These are phyloP conservation scores for Datnioides undecimradiatus DNA, from an alignment of 2,113 vertebrate species.

Conservation along the genomic window DNA sequence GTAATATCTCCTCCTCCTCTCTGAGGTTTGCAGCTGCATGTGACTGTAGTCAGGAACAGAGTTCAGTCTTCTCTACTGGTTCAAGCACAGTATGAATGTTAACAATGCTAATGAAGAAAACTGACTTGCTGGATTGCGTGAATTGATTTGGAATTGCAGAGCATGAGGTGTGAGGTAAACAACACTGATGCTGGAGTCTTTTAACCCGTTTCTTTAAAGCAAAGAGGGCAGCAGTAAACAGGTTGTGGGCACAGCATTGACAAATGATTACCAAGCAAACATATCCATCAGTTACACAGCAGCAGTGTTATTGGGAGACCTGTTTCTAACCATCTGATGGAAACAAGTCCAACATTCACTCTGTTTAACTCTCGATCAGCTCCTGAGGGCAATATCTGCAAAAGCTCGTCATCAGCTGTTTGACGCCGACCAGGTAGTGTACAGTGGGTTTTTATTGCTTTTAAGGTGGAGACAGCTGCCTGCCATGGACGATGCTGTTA, in stretches of 20 bases:
- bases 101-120: no score
- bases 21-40: slow-evolving; percentile 4
- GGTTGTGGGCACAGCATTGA: not conserved
- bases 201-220: no score
- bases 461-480: no score
- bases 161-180: not conserved
- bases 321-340: not conserved
- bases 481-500: no score
- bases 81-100: no score
- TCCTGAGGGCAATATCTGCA: no score
- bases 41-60: slow-evolving; percentile 10
- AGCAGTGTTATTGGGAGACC: not conserved
- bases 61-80: not conserved
- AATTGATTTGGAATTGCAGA: not conserved
- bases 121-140: not conserved
- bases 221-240: slow-evolving; percentile 3
- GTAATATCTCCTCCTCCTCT: not conserved
- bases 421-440: no score
- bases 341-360: not conserved
- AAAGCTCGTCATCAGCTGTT: no score
- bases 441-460: no score
- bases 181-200: no score
- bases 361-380: not conserved
- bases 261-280: not conserved
- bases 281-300: not conserved